These are phyloP conservation scores for Bovichtus variegatus DNA, from an alignment of 2,797 vertebrate species.

Conservation along the genomic window DNA sequence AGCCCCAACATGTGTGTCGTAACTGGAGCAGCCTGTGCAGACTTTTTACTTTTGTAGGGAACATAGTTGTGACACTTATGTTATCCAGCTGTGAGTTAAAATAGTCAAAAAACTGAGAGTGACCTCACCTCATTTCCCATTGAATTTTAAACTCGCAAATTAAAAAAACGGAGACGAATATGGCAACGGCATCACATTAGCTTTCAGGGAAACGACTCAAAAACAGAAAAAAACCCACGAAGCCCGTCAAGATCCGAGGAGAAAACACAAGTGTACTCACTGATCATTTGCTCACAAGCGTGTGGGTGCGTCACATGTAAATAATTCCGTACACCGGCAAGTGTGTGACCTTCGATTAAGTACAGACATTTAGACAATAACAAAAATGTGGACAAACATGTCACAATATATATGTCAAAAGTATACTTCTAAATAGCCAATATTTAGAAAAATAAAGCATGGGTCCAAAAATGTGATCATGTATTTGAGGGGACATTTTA, in stretches of 20 bases:
- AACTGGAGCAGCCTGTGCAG: conserved; percentile 19
- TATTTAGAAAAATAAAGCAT: background rate
- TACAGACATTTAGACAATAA: accelerated
- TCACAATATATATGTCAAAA: accelerated
- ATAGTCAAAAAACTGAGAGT: background rate
- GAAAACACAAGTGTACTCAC: background rate
- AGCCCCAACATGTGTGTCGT: background rate
- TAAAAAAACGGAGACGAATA: background rate
- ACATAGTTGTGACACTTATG: conserved; percentile 42
- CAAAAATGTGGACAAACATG: accelerated
- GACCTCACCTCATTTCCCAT: background rate
- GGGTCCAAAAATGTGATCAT: background rate
- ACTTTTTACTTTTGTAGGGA: background rate
- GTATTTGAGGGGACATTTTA: conserved; percentile 44
- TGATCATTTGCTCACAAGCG: background rate
- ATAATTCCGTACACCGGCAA: conserved; percentile 53
- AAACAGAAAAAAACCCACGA: accelerated
- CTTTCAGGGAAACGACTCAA: accelerated
- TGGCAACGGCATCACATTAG: background rate
- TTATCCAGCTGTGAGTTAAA: background rate
- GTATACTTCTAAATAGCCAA: accelerated
- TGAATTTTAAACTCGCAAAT: background rate
- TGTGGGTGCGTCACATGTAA: conserved; percentile 58
- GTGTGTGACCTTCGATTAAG: background rate
- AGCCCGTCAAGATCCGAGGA: accelerated